These are phyloP conservation scores for Drosophila differens DNA, from an alignment of 2,888 invertebrate genomes.

Conservation along the genomic window DNA sequence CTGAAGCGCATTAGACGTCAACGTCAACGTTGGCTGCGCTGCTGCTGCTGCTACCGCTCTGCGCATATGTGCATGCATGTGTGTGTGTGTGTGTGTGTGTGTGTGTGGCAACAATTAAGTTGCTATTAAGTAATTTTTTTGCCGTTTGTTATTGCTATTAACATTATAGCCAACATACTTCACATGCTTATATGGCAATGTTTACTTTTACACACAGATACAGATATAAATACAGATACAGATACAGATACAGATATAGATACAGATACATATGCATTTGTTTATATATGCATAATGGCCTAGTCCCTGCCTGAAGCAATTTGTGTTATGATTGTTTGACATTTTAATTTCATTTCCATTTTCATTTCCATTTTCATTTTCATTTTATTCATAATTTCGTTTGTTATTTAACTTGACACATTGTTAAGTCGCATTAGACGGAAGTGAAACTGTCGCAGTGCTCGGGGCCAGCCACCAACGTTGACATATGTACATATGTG, in stretches of 20 bases:
- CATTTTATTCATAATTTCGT: slow-evolving; percentile 19
- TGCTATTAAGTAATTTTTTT: slow-evolving; percentile 70
- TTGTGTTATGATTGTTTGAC: slow-evolving; percentile 39
- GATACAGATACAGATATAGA: neutral
- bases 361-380: slow-evolving; percentile 35
- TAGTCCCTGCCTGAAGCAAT: slow-evolving; percentile 35
- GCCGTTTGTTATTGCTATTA: slow-evolving; percentile 60
- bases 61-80: slow-evolving; percentile 4
- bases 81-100: slow-evolving; percentile 16
- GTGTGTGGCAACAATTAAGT: slow-evolving; percentile 71
- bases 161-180: slow-evolving; percentile 41
- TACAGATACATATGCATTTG: neutral
- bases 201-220: neutral
- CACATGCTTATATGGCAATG: slow-evolving; percentile 3
- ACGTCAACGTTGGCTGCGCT: slow-evolving; percentile 37
- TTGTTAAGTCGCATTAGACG: slow-evolving; percentile 10
- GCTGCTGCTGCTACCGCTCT: slow-evolving; percentile 22
- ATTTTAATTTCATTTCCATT: slow-evolving; percentile 43
- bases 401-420: slow-evolving; percentile 51
- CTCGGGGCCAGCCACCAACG: slow-evolving; percentile 15
- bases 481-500: slow-evolving; percentile 16
- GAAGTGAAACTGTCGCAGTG: slow-evolving; percentile 48
- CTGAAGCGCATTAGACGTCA: slow-evolving; percentile 66
- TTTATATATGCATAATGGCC: slow-evolving; percentile 38
- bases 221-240: neutral